Conservation (phyloP, 2,888 invertebrate genomes). For the Oligia fasciuncula region DNA sequence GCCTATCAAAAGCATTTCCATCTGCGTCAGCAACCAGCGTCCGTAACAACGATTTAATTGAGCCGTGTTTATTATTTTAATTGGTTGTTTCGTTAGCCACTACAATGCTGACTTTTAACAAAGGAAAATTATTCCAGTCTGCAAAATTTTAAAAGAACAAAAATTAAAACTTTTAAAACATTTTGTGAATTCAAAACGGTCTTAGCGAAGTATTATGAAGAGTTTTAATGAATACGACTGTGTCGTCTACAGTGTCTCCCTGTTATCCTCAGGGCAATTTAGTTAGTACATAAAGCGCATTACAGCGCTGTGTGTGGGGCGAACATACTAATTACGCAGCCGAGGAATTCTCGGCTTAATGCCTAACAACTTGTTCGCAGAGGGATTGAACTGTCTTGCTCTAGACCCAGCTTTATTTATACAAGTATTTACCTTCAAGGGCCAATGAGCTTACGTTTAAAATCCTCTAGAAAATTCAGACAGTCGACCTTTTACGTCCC, state of each 20-base stretch:
- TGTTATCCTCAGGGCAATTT: slow-evolving; percentile 55
- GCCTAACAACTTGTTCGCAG: slow-evolving; percentile 55
- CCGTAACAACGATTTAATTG: slow-evolving; percentile 52
- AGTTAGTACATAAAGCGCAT: slow-evolving; percentile 54
- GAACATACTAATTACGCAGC: slow-evolving; percentile 61
- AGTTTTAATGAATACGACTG: slow-evolving; percentile 51
- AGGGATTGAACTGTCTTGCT: slow-evolving; percentile 45
- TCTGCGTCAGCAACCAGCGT: slow-evolving; percentile 58
- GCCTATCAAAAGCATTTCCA: slow-evolving; percentile 57
- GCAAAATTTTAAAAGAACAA: slow-evolving; percentile 39
- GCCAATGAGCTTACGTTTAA: slow-evolving; percentile 31
- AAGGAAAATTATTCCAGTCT: slow-evolving; percentile 35
- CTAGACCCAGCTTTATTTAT: slow-evolving; percentile 35
- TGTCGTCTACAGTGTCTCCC: slow-evolving; percentile 31
- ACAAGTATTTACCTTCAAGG: slow-evolving; percentile 21
- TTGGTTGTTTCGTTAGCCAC: slow-evolving; percentile 65
- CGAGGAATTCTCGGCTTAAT: slow-evolving; percentile 44
- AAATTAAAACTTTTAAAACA: slow-evolving; percentile 18
- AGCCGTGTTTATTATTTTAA: slow-evolving; percentile 68
- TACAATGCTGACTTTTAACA: slow-evolving; percentile 54
- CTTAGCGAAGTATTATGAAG: slow-evolving; percentile 22
- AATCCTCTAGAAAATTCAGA: slow-evolving; percentile 35
- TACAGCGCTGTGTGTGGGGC: slow-evolving; percentile 51
- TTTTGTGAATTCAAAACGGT: slow-evolving; percentile 27
- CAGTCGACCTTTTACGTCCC: slow-evolving; percentile 28